These are phyloP conservation scores for Graptemys geographica DNA, from an alignment of 2,797 vertebrate species.

Conservation along the genomic window DNA sequence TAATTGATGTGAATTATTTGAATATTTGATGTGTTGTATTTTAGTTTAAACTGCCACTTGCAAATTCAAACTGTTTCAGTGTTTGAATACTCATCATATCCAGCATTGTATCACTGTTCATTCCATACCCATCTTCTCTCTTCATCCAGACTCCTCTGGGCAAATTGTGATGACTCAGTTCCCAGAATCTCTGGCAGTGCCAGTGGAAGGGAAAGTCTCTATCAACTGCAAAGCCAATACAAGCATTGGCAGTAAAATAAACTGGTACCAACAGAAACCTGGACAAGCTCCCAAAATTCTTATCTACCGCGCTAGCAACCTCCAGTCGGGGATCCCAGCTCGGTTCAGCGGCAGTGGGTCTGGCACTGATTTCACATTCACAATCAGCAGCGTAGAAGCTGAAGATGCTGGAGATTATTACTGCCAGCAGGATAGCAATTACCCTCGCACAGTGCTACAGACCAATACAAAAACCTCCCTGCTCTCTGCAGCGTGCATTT, in stretches of 20 bases:
- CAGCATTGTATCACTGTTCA: not conserved
- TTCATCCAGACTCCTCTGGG: not conserved
- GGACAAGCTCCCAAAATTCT: not conserved
- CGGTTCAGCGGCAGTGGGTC: not conserved
- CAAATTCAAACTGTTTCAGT: not conserved
- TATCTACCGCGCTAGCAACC: accelerated
- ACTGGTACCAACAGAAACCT: not conserved
- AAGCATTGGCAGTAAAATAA: accelerated
- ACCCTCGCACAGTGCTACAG: too few relatives aligned
- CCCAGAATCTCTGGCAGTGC: accelerated
- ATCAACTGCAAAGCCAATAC: not conserved
- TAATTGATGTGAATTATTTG: too few relatives aligned
- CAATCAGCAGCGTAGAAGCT: not conserved
- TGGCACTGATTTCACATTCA: not conserved
- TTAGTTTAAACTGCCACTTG: not conserved
- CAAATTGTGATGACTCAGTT: too few relatives aligned
- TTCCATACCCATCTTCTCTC: not conserved
- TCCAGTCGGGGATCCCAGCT: not conserved
- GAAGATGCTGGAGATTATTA: too few relatives aligned
- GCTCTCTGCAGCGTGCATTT: too few relatives aligned
- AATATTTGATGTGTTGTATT: too few relatives aligned
- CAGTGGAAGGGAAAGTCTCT: not conserved
- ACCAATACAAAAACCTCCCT: too few relatives aligned
- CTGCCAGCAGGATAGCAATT: too few relatives aligned
- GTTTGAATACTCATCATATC: not conserved